Conservation (phyloP, 2,888 invertebrate genomes). For the Troglohyphantes excavatus region DNA sequence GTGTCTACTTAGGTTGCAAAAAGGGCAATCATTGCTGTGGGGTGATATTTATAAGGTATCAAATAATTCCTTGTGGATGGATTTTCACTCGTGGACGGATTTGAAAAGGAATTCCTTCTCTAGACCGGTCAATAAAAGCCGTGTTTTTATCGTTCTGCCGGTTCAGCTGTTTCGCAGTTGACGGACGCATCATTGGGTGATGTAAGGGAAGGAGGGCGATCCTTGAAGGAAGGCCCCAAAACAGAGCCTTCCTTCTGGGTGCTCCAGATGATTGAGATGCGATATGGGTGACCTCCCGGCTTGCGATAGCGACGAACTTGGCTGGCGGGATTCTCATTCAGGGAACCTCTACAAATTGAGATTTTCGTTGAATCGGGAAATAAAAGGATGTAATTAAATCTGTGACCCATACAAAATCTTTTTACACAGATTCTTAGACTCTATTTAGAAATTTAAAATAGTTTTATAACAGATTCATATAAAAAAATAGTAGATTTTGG, state of each 20-base stretch:
- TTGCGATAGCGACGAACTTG: constrained; percentile 13
- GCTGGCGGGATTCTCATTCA: neutral
- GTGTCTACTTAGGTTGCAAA: too few species aligned
- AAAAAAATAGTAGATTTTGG: too few species aligned
- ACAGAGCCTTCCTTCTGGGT: constrained; percentile 61
- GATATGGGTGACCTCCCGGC: constrained; percentile 63
- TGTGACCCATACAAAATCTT: neutral
- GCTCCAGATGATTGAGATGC: constrained; percentile 63
- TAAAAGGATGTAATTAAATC: neutral
- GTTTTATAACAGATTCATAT: too few species aligned
- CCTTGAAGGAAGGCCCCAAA: constrained; percentile 42
- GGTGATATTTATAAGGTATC: too few species aligned
- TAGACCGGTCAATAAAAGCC: constrained; percentile 24
- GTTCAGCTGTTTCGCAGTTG: constrained; percentile 37
- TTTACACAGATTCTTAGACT: too few species aligned
- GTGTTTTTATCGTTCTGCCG: neutral
- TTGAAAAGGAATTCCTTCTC: constrained; percentile 11
- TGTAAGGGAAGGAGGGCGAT: neutral
- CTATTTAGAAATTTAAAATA: too few species aligned
- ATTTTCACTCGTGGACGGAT: neutral
- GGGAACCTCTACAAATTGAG: constrained; percentile 20
- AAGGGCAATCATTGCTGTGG: too few species aligned
- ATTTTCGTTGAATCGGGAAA: neutral
- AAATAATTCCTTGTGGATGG: neutral
- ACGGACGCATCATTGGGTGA: constrained; percentile 6